Evolutionary conservation across 2,797 vertebrate species (phyloP).

Genomic region (Labeo calbasu): DNA sequence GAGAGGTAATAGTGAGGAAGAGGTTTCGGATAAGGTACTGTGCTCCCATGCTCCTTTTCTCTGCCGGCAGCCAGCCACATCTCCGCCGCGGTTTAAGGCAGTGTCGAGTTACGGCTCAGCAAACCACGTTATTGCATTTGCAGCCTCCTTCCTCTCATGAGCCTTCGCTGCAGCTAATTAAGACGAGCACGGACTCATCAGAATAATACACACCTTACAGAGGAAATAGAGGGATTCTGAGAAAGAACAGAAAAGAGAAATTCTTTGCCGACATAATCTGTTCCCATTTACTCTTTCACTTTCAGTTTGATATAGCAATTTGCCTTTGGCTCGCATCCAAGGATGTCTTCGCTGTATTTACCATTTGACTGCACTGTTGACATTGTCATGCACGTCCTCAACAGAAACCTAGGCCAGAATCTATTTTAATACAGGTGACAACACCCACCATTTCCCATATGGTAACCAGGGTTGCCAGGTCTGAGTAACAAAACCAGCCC

Average conservation of each 20-base stretch:
- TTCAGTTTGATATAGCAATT: constrained; percentile 8
- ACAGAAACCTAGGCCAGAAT: not conserved
- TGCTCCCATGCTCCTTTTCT: constrained; percentile 79
- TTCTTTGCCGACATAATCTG: constrained; percentile 21
- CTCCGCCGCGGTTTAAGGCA: constrained; percentile 77
- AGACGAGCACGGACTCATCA: constrained; percentile 61
- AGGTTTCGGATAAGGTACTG: constrained; percentile 74
- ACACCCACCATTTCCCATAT: not conserved
- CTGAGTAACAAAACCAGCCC: too few species aligned
- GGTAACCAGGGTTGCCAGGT: not conserved
- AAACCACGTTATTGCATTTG: constrained; percentile 78
- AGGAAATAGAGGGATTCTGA: constrained; percentile 69
- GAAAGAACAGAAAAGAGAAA: not conserved
- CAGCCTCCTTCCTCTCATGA: constrained; percentile 45
- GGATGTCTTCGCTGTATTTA: constrained; percentile 1
- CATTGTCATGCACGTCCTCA: not conserved
- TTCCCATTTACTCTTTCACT: constrained; percentile 18
- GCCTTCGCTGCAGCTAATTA: constrained; percentile 70
- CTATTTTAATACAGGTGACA: constrained; percentile 17
- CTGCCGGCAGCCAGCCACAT: constrained; percentile 78
- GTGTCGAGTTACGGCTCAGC: constrained; percentile 80
- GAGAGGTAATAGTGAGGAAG: constrained; percentile 45
- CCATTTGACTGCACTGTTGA: not conserved
- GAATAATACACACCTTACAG: constrained; percentile 72
- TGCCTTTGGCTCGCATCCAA: not conserved